Conservation (phyloP, 2,888 invertebrate genomes). For the Polydesmus complanatus region DNA sequence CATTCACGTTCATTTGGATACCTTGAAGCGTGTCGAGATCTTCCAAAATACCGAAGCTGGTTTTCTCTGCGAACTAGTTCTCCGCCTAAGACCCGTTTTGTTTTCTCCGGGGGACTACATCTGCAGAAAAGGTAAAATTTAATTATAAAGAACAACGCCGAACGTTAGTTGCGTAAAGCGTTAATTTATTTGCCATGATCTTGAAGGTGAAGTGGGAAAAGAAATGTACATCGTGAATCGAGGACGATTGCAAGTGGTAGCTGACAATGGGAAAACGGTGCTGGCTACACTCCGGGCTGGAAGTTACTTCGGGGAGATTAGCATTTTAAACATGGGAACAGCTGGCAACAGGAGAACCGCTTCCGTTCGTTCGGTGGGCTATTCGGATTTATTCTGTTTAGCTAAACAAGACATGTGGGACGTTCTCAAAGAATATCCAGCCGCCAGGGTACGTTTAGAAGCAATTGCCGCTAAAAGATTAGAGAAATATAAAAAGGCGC, state of each 20-base stretch:
- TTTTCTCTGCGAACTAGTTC: constrained; percentile 91
- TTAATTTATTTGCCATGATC: constrained; percentile 20
- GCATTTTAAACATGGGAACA: constrained; percentile 98
- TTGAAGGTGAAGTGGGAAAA: constrained; percentile 91
- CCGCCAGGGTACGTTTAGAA: constrained; percentile 56
- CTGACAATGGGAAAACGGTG: constrained; percentile 87
- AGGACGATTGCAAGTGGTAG: constrained; percentile 86
- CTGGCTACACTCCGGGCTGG: constrained; percentile 95
- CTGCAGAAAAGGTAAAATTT: constrained; percentile 80
- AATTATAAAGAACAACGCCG: neutral
- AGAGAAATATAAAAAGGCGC: constrained; percentile 92
- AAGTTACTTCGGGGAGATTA: constrained; percentile 99
- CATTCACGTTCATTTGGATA: constrained; percentile 97
- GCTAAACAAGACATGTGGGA: constrained; percentile 99
- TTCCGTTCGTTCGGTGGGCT: constrained; percentile 93
- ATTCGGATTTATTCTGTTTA: constrained; percentile 95
- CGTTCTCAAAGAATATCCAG: constrained; percentile 73
- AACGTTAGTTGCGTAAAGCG: no score
- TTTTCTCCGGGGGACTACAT: constrained; percentile 98
- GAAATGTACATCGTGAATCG: constrained; percentile 99
- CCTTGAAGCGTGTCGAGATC: constrained; percentile 92
- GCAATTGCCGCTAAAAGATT: constrained; percentile 94
- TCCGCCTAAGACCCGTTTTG: constrained; percentile 82
- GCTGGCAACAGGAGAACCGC: constrained; percentile 98
- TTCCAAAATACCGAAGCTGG: constrained; percentile 99